These are phyloP conservation scores for Chymomyza costata DNA, from an alignment of 1,140 invertebrate genomes.

Conservation along the genomic window DNA sequence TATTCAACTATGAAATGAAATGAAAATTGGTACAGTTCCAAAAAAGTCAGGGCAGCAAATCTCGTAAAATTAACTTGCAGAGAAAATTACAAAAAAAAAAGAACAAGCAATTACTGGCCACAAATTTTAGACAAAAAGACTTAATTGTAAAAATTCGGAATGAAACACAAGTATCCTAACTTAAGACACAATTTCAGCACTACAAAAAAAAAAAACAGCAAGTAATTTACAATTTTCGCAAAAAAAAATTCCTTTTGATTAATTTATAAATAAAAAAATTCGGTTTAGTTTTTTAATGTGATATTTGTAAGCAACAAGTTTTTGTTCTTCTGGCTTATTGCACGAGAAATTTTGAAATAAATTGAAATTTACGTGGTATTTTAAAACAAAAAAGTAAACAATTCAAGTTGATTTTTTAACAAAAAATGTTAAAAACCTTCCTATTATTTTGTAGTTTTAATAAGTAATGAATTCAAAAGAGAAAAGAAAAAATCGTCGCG, in stretches of 20 bases:
- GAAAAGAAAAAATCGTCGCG: too few species aligned
- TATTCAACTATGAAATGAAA: too few species aligned
- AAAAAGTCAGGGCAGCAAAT: conserved; percentile 53
- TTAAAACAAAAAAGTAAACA: conserved; percentile 31
- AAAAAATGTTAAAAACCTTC: conserved; percentile 44
- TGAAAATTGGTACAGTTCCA: neutral
- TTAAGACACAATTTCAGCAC: too few species aligned
- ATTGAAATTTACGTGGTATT: conserved; percentile 36
- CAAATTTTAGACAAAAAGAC: neutral
- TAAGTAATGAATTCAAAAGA: too few species aligned
- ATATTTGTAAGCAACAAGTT: conserved; percentile 57
- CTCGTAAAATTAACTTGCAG: conserved; percentile 41
- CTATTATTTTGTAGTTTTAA: conserved; percentile 69
- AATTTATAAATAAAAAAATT: conserved; percentile 48
- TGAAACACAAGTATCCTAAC: too few species aligned
- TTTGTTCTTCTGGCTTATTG: conserved; percentile 53
- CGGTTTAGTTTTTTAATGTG: conserved; percentile 62
- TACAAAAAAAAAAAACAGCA: neutral
- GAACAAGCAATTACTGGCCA: too few species aligned
- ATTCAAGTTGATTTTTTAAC: conserved; percentile 6
- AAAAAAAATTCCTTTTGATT: conserved; percentile 55
- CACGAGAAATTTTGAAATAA: conserved; percentile 10
- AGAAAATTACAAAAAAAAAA: conserved; percentile 9
- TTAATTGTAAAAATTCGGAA: too few species aligned
- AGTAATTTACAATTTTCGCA: conserved; percentile 24